These are phyloP conservation scores for Pomacea canaliculata DNA, from an alignment of 2,888 invertebrate species.

Conservation along the genomic window DNA sequence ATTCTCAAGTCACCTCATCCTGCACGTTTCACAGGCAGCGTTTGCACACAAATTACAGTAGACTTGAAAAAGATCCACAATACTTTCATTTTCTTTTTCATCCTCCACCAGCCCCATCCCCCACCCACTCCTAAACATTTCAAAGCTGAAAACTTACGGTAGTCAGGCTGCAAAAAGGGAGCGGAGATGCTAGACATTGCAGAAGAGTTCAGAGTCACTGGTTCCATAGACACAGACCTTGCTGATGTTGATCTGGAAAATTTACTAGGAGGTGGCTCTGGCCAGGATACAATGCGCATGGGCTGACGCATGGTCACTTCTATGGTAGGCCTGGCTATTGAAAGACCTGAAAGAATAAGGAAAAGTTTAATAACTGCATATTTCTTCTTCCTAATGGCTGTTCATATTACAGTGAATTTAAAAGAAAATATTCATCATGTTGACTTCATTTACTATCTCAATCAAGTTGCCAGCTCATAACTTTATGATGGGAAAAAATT, in stretches of 20 bases:
- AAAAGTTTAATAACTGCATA: neutral
- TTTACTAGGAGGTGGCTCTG: conserved; percentile 31
- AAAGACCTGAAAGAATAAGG: conserved; percentile 20
- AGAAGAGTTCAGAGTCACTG: conserved; percentile 7
- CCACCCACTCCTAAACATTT: no score
- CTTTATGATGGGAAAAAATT: no score
- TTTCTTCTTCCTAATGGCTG: neutral
- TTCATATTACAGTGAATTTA: no score
- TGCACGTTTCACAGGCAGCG: no score
- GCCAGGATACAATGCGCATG: conserved; percentile 37
- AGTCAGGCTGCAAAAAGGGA: conserved; percentile 14
- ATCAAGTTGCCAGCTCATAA: no score
- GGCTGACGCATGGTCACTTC: neutral
- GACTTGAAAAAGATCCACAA: no score
- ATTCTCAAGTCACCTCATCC: no score
- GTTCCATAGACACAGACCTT: conserved; percentile 37
- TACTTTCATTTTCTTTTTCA: no score
- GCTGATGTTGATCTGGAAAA: conserved; percentile 37
- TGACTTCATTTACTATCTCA: no score
- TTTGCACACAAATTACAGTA: no score
- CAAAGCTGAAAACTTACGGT: conserved; percentile 8
- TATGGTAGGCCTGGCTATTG: conserved; percentile 16
- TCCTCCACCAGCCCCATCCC: no score
- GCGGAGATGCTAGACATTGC: conserved; percentile 30
- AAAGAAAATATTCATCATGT: no score